Evolutionary conservation across 2,113 vertebrate genomes (phyloP), one percentile per base, ranked within the genome.

Genomic region (Engraulis encrasicolus): DNA sequence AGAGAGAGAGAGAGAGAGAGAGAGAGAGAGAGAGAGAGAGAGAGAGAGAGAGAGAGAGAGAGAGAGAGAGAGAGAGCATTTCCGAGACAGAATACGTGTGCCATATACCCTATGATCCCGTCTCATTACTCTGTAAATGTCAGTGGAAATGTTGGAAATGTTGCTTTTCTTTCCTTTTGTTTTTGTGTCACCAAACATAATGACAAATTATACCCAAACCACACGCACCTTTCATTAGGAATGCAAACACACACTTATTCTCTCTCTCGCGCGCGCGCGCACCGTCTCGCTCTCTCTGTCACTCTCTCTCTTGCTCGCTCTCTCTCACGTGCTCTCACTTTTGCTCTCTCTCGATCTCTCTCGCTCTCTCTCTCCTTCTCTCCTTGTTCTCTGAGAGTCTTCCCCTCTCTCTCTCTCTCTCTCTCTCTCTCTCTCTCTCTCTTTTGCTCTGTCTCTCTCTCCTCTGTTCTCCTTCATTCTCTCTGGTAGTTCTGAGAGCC

Each of bases 171-270:
- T 71, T 74, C 20, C 12, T 78, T 31, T 71, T 11, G 27, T 71
- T 74, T 17, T 1, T 31, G 31, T 15, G 17, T 74, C 31, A 0
- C 54, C 54, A 58, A 58, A 58, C 54, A 58, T 58, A 58, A 23
- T 58, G 20, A 58, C 19, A 23, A 58, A 58, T 74, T 2, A 87
- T 81, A 48, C 82, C 34, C 82, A 78, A 54, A 38, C n/a, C n/a
- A n/a, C 86, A 85, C 50, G 52, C 81, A 37, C 83, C 50, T 84
- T 38, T 19, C 17, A 77, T 82, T 48, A 74, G 23, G 36, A 80
- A 81, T 79, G 18, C 80, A 49, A 80, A 79, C 84, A 80, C 83
- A 81, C 81, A 84, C 54, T 2, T 61, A 40, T 37, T n/a, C n/a
- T n/a, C n/a, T n/a, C n/a, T n/a, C n/a, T n/a, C n/a, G n/a, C n/a